Conservation (phyloP, 2,113 vertebrate species). For the Phalacrocorax carbo region DNA sequence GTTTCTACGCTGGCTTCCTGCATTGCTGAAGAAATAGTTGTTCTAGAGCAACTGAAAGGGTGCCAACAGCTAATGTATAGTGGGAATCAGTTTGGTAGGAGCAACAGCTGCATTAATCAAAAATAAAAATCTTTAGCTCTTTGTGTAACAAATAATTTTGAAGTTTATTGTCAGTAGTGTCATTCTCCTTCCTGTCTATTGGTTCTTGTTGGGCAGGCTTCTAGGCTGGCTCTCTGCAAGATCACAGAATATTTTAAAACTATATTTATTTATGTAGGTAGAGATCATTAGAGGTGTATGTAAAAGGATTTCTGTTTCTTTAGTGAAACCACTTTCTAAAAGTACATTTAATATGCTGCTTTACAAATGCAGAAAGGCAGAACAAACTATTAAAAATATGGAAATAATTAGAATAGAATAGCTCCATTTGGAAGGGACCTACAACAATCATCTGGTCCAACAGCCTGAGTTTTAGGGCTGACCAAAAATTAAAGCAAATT, state of each 20-base stretch:
- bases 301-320: not conserved
- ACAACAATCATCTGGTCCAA: not conserved
- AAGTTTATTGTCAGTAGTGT: not conserved
- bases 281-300: not conserved
- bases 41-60: not conserved
- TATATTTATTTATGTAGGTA: not conserved
- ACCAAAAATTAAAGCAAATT: not conserved
- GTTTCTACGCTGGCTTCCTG: conserved; percentile 9
- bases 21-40: not conserved
- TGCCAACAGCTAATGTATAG: not conserved
- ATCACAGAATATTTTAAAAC: not conserved
- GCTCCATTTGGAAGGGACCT: not conserved
- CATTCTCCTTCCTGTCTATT: not conserved
- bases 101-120: not conserved
- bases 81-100: not conserved
- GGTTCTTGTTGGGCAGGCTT: not conserved
- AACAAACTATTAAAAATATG: not conserved
- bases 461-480: not conserved
- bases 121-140: not conserved
- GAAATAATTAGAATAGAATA: not conserved
- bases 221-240: not conserved
- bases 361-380: not conserved
- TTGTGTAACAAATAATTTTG: not conserved
- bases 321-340: not conserved
- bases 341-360: not conserved